Base-by-base conservation (phyloP, 2,113 vertebrate genomes). In the Onychostruthus taczanowskii region DNA sequence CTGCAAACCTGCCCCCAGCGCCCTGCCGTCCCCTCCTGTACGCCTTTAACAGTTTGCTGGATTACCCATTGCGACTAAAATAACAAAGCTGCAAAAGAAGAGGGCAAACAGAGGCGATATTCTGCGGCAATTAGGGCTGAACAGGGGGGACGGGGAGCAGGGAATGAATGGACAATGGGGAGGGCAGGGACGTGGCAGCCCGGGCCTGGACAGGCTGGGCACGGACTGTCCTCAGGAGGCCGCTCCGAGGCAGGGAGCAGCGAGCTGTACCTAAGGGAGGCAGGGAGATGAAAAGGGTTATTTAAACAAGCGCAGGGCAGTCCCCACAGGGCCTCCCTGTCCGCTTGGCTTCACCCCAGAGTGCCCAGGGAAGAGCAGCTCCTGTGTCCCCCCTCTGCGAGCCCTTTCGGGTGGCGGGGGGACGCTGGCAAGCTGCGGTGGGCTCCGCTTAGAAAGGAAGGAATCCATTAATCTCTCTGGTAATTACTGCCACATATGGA, bases 401-500 rank as follows among this genome's bases (percentile, higher is more conserved):
- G 43, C 30, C 50, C 81, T 94, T 95, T 96, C 24, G 11, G 90
- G 90, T 93, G 93, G 94, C 5, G 1, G 80, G 72, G 80, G 73
- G 87, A 94, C 4, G 20, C 93, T 94, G 93, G 89, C 90, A 91
- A 82, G 87, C 91, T 33, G 41, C 0, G 3, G 83, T 79, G 75
- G 64, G 82, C 20, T 91, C 59, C 1, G 1, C 64, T 94, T 47
- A 68, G 68, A 93, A 94, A 92, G 95, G 93, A 96, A 97, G 92
- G 90, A 95, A 95, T 96, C 95, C 95, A 97, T 97, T 96, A 94
- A 97, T 96, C 92, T 95, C 80, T 33, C 92, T 92, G 85, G 80
- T 95, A 95, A 96, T 97, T 95, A 95, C 91, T 93, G 96, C 90
- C 96, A 96, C 94, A 92, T 88, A 96, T 90, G 93, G 93, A 95